phyloP scores from a whole-genome alignment of 2,888 invertebrate genomes.

The Ennomos quercinarius region DNA sequence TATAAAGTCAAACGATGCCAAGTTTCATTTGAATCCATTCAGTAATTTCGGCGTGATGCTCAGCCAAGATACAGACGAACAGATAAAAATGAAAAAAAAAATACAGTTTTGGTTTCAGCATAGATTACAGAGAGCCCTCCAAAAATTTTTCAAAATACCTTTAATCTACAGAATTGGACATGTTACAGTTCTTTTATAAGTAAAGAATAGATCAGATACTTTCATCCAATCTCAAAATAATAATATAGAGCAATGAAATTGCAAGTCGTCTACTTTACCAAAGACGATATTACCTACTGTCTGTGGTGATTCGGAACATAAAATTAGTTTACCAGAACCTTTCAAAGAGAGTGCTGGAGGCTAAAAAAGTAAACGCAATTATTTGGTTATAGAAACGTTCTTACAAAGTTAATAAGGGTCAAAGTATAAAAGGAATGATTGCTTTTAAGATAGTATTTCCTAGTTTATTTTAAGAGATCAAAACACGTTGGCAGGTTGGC shows the following conservation, averaged over 20 bases:
- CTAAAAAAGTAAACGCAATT: constrained; percentile 66
- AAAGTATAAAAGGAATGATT: not conserved
- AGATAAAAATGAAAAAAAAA: no score
- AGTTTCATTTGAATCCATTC: no score
- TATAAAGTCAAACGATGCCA: no score
- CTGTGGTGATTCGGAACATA: constrained; percentile 52
- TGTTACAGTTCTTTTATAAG: not conserved
- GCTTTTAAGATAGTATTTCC: no score
- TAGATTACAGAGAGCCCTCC: no score
- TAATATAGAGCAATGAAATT: not conserved
- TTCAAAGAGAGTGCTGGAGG: constrained; percentile 61
- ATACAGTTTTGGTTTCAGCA: no score
- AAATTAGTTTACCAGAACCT: constrained; percentile 69
- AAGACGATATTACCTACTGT: constrained; percentile 31
- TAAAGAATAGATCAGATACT: not conserved
- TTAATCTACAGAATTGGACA: no score
- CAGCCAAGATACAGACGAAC: no score
- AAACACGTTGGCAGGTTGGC: no score
- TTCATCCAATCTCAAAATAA: not conserved
- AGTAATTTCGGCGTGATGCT: no score
- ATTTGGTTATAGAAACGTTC: constrained; percentile 37
- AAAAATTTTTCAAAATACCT: no score
- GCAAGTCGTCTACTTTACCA: constrained; percentile 18
- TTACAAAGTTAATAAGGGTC: constrained; percentile 1
- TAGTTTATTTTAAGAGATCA: no score